phyloP scores from a whole-genome alignment of 2,113 vertebrate species.

The Tympanuchus pallidicinctus region DNA sequence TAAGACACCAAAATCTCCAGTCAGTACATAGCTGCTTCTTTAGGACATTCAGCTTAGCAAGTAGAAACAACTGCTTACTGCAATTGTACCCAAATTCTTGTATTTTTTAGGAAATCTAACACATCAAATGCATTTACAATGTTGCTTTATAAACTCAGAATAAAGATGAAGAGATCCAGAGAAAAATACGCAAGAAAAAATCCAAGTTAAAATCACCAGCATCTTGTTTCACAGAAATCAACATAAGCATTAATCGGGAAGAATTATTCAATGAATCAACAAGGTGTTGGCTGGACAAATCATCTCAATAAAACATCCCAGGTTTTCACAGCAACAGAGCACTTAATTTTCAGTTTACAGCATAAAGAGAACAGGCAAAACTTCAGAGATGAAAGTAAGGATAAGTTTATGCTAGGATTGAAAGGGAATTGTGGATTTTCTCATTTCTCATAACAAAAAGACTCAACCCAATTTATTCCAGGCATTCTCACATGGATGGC shows the following conservation, averaged over 20 bases:
- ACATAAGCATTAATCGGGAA: background rate
- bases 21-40: background rate
- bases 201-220: conserved; percentile 4
- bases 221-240: background rate
- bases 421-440: background rate
- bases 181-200: background rate
- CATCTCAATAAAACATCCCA: background rate
- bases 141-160: background rate
- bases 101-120: background rate
- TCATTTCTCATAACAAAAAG: background rate
- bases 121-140: background rate
- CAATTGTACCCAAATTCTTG: background rate
- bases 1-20: background rate
- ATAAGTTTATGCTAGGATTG: background rate
- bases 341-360: background rate
- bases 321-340: background rate
- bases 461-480: background rate
- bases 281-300: background rate
- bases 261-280: conserved; percentile 31
- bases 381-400: background rate
- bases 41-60: background rate
- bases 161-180: background rate
- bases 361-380: background rate
- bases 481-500: background rate
- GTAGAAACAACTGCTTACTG: background rate